phyloP scores from a whole-genome alignment of 2,113 vertebrate species.

The Smithornis capensis region DNA sequence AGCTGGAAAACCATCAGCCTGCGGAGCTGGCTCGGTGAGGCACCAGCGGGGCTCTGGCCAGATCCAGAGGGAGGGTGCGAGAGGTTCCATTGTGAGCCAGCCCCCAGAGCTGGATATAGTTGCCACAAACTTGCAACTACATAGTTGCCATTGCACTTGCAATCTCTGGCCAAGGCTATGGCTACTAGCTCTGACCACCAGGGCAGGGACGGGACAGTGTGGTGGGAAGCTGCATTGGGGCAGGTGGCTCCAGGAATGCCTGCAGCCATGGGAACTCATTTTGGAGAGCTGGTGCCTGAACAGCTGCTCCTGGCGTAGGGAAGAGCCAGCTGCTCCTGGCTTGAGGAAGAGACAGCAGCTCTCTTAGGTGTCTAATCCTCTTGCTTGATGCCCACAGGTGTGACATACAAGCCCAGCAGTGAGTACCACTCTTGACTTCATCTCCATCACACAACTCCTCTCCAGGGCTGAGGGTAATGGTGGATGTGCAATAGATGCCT shows the following conservation, averaged over 20 bases:
- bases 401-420: background rate
- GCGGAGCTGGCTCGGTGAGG: constrained; percentile 48
- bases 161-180: background rate
- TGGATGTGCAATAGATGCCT: accelerated
- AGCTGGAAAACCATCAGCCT: constrained; percentile 15
- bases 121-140: background rate
- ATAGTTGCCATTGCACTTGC: background rate
- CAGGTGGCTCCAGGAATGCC: background rate
- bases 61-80: accelerated
- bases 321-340: background rate
- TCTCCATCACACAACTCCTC: background rate
- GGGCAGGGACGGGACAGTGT: background rate
- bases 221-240: background rate
- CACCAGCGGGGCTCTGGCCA: accelerated
- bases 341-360: background rate
- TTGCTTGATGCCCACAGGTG: constrained; percentile 6
- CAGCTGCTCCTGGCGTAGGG: background rate
- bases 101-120: background rate
- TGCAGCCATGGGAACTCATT: background rate
- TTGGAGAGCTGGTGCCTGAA: background rate
- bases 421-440: background rate
- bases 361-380: background rate
- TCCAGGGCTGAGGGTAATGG: background rate
- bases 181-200: background rate
- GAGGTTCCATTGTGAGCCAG: accelerated